Percentiles rank a stretch among this genome's conserved stretches.
These are phyloP conservation scores for Pardalotus punctatus DNA, from an alignment of 2,113 vertebrate genomes.

Conservation along the genomic window DNA sequence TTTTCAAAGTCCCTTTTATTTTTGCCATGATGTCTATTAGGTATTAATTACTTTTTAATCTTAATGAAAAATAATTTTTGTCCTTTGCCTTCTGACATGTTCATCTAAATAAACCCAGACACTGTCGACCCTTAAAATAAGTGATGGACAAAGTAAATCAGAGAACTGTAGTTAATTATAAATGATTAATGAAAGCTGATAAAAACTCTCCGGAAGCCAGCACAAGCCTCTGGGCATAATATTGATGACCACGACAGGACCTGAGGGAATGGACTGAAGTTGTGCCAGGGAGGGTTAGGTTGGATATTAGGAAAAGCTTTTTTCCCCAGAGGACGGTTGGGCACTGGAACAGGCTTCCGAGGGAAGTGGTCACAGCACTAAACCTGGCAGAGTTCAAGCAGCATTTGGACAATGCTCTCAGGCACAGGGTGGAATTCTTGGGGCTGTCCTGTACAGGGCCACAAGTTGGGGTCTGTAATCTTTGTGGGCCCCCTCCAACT, in stretches of 20 bases:
- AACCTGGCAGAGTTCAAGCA: neutral
- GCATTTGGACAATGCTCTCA: neutral
- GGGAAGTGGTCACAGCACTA: neutral
- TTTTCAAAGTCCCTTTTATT: neutral
- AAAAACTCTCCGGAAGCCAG: neutral
- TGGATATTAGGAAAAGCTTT: neutral
- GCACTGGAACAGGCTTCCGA: neutral
- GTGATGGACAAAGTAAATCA: neutral
- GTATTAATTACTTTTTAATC: neutral
- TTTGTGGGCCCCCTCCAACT: neutral
- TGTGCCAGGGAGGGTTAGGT: neutral
- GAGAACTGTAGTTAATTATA: neutral
- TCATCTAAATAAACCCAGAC: neutral
- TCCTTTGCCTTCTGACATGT: neutral
- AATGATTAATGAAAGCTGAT: neutral
- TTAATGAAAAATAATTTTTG: neutral
- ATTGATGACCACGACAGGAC: neutral
- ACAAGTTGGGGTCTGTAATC: neutral
- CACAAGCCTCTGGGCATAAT: neutral
- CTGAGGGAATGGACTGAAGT: neutral
- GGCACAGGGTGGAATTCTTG: neutral
- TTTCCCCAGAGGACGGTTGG: rapidly evolving
- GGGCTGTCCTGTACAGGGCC: neutral
- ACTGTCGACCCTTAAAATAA: neutral
- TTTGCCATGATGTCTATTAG: neutral